Base-by-base conservation (phyloP, 2,888 invertebrate species). In the Xanthia icteritia region DNA sequence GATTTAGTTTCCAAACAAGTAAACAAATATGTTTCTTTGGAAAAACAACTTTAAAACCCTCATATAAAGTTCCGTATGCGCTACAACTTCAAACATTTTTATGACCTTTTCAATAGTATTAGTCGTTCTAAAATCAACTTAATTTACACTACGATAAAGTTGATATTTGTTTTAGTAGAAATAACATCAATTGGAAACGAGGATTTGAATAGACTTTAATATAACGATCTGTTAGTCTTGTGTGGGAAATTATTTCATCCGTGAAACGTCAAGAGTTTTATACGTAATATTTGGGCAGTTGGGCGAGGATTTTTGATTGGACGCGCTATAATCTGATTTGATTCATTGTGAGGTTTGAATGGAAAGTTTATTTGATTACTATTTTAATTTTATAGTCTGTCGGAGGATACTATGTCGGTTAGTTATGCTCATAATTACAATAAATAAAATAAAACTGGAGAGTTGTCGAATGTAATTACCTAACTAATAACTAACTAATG, bases 171-270 rank as follows among this genome's bases (percentile, higher is more conserved):
- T 58, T 36, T 0, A n/a, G 11, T 56, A 0, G 3, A n/a, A 54
- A 54, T 54, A n/a, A 17, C 36, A 36, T 56, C 11, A n/a, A 11
- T 20, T n/a, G 13, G 58, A n/a, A 68, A 36, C 6, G 11, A 39
- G 1, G 2, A 60, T 60, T n/a, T 60, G 4, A 60, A 68, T 68
- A 60, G 20, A 6, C 39, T 58, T 3, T 68, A 56, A 4, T 68
- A 60, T 39, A n/a, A 60, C 36, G 36, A 76, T 79, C 67, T 79
- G 60, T 61, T 51, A 56, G 64, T 66, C 36, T 83, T 65, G 74
- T 83, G 86, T 86, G 84, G 67, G 84, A 85, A 86, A 42, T 69
- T 63, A 66, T 78, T 74, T 36, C 45, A 83, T 65, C 73, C 68
- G 65, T 85, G 65, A 42, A 73, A 72, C 51, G 27, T 67, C 27